Conservation (phyloP, 35 echinoderm and acorn worm species). For the Patiria miniata region DNA sequence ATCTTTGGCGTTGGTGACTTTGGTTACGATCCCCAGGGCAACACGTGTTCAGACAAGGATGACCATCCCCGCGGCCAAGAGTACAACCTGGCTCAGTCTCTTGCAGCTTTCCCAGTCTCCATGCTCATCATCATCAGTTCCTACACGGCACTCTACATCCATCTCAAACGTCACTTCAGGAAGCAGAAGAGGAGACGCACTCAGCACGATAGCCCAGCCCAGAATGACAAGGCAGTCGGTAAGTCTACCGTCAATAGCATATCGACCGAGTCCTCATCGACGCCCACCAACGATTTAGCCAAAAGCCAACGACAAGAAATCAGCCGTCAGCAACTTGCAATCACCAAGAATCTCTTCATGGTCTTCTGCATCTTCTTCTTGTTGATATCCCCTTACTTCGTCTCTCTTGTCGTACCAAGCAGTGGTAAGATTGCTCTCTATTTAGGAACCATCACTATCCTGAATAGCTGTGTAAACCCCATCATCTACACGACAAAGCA, state of each 20-base stretch:
- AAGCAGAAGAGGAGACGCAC: neutral
- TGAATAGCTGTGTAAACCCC: conserved; percentile 57
- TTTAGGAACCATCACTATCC: conserved; percentile 5
- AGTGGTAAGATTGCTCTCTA: neutral
- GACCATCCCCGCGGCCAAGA: neutral
- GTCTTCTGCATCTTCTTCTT: conserved; percentile 49
- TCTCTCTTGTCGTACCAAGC: neutral
- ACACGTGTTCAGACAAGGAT: conserved; percentile 25
- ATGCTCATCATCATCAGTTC: conserved; percentile 7
- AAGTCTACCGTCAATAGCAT: neutral
- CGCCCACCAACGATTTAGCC: no score
- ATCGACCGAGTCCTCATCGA: neutral
- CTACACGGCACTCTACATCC: conserved; percentile 10
- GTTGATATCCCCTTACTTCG: conserved; percentile 45
- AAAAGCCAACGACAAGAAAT: conserved; percentile 3
- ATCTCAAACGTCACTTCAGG: conserved; percentile 53
- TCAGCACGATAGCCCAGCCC: neutral
- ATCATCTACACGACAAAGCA: conserved; percentile 61
- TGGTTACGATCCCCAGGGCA: conserved; percentile 14
- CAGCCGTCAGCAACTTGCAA: conserved; percentile 35
- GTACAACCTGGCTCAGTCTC: conserved; percentile 22
- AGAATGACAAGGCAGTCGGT: neutral
- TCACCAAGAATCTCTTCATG: conserved; percentile 70
- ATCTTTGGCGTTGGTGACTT: conserved; percentile 14
- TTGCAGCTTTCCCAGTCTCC: neutral